Base-by-base conservation (phyloP, 2,888 invertebrate species). In the Platynereis dumerilii region DNA sequence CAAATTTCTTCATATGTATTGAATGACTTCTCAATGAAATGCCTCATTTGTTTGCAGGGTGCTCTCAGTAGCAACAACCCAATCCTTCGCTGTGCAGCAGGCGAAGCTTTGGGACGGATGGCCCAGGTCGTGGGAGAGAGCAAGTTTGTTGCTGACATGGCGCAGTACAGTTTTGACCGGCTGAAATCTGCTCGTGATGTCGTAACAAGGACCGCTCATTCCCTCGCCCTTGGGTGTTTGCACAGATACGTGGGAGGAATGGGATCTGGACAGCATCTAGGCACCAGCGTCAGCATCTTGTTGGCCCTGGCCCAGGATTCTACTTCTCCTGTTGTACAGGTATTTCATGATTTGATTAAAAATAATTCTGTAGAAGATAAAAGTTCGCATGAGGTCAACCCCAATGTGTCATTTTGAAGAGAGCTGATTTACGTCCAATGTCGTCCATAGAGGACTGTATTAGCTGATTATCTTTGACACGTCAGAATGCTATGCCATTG, bases 211-310 rank as follows among this genome's bases (percentile, higher is more conserved):
- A 94, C 94, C 0, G 88, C 88, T 3, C 93, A 94, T 85, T 93
- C 93, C 0, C 86, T 99, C 69, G 95, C 97, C 0, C 87, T 97
- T n/a, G 99, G 98, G 44, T 96, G 95, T 76, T 88, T 99, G 56
- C 97, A 97, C 86, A 88, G 95, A 39, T 96, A 96, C 77, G 91
- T 97, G 0, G 97, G 98, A 7, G 94, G 97, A 3, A 91, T 96
- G 90, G 94, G 97, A 0, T 94, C 95, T 1, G 94, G 94, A 70
- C 96, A 97, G 78, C 93, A 96, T 86, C 88, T 95, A 61, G 93
- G 92, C 79, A 93, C 96, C 1, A 96, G 95, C 82, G 92, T 99
- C 75, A 95, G 95, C 45, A 95, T 98, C 80, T 84, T 99, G 55
- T 86, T 98, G 24, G 96, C 97, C 0, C 86, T 98, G 44, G 95